A percentile compares a stretch with the other conserved stretches of the same genome.
phyloP scores from a whole-genome alignment of 2,113 vertebrate species.

The Suncus etruscus region DNA sequence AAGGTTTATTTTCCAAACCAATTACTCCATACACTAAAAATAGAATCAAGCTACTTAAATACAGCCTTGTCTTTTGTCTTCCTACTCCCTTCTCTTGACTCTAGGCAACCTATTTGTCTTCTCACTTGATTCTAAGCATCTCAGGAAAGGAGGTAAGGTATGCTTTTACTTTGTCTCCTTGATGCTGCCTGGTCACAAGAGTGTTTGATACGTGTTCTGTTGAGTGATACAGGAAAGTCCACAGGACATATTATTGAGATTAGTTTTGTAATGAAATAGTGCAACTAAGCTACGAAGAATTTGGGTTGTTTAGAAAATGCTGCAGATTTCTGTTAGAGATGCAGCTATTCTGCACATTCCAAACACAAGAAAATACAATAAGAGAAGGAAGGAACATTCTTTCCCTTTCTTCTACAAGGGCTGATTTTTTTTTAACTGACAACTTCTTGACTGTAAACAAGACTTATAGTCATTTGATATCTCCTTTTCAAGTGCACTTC shows the following conservation, averaged over 20 bases:
- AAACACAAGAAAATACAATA: constrained; percentile 50
- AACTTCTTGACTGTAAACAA: constrained; percentile 65
- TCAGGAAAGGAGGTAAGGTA: neutral
- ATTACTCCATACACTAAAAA: neutral
- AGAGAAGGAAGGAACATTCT: constrained; percentile 26
- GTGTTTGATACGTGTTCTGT: neutral
- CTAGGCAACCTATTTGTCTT: no score
- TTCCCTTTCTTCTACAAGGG: constrained; percentile 30
- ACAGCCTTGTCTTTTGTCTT: neutral
- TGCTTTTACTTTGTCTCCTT: neutral
- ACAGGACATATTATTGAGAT: neutral
- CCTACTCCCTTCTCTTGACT: neutral
- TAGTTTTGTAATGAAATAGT: neutral
- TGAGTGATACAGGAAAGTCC: neutral
- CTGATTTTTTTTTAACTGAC: constrained; percentile 33
- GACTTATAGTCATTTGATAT: constrained; percentile 47
- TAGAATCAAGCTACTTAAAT: neutral
- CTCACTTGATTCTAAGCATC: neutral
- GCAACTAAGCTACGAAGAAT: constrained; percentile 5
- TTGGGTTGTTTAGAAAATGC: neutral
- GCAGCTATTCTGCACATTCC: constrained; percentile 32
- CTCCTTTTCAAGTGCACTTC: constrained; percentile 59
- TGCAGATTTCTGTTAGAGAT: neutral
- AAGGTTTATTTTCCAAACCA: constrained; percentile 33
- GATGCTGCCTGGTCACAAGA: neutral